Conservation (phyloP, 2,113 vertebrate genomes). For the Lophius piscatorius region DNA sequence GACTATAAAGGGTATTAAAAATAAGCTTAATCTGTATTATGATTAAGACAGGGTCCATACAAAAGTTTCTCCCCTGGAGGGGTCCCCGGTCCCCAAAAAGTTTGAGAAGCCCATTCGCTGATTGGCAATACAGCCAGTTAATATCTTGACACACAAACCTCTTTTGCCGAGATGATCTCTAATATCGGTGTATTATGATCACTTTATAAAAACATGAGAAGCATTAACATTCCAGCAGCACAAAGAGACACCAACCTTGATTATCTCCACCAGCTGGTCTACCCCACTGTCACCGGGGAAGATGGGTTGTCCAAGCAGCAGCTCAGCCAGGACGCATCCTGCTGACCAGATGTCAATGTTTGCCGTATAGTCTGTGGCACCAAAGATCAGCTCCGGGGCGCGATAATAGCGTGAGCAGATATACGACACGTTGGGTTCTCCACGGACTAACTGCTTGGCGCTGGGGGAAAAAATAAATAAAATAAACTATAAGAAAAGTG, state of each 20-base stretch:
- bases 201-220: too few species aligned
- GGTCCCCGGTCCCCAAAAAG: too few species aligned
- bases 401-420: constrained; percentile 94
- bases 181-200: too few species aligned
- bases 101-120: too few species aligned
- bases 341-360: constrained; percentile 95
- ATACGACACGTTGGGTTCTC: constrained; percentile 92
- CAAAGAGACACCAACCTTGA: constrained; percentile 78
- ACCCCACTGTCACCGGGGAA: constrained; percentile 93
- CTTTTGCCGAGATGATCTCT: neutral
- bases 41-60: too few species aligned
- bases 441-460: constrained; percentile 90
- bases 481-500: neutral
- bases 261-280: constrained; percentile 93
- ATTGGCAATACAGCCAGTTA: neutral
- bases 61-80: too few species aligned
- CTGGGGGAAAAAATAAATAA: constrained; percentile 59
- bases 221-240: neutral
- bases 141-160: neutral
- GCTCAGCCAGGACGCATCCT: constrained; percentile 89
- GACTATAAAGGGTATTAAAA: too few species aligned
- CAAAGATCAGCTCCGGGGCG: constrained; percentile 91
- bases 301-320: constrained; percentile 91
- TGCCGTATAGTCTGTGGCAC: constrained; percentile 92
- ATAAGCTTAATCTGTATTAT: too few species aligned